Evolutionary conservation across 2,888 invertebrate species (phyloP), one percentile per base, ranked within the genome.

Genomic region (Patella caerulea): DNA sequence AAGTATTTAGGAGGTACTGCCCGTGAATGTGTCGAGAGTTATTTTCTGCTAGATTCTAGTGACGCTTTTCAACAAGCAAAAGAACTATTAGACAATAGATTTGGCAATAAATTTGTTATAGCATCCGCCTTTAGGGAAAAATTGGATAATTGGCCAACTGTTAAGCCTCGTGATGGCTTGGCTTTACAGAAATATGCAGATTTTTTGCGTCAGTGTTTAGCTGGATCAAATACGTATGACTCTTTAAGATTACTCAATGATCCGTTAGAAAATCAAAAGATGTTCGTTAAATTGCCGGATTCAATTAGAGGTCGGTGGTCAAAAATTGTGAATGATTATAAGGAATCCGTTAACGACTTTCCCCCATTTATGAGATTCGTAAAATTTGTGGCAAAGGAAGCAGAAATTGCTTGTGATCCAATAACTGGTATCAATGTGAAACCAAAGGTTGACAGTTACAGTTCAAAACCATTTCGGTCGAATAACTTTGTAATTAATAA

Each of bases 41-140:
- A 71, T 74, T 81, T 84, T 70, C 78, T 81, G 14, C n/a, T 84
- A 5, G 2, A 54, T 17, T 65, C 78, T 14, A 78, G 80, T 29
- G 56, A 69, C 19, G 80, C 83, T 5, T 84, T 74, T 72, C 71
- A 70, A n/a, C 76, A 78, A 54, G 83, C 83, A 12, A 83, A 65
- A 70, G 54, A 19, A 19, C 70, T 80, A 17, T 73, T 83, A 12
- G 82, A 83, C 15, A 69, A 78, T 54, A 56, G 83, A 29, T 83
- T 78, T 59, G 83, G 83, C 14, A 77, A 82, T 56, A 77, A 80
- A 17, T 83, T 79, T 74, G 70, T 78, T 14, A 29, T 83, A 15
- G 77, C 81, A 5, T 53, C 56, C 34, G 82, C 82, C 24, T 83
- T 83, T 59, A 14, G 82, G 24, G 75, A 79, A 14, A 78, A 78